Evolutionary conservation across 2,113 vertebrate species (phyloP).

Genomic region (Megatriorchis doriae): DNA sequence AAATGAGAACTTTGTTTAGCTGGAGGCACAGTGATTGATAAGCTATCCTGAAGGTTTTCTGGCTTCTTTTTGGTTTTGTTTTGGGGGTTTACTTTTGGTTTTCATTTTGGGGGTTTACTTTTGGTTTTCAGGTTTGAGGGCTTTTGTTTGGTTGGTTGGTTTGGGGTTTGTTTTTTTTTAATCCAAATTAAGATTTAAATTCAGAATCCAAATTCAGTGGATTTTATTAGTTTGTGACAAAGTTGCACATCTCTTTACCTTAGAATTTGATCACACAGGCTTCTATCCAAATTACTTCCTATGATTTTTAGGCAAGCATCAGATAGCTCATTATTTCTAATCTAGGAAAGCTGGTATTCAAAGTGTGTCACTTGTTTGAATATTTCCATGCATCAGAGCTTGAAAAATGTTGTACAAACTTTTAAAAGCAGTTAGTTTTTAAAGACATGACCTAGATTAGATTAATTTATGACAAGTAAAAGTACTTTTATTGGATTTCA

Average conservation of each 20-base stretch:
- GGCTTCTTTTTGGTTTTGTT: background rate
- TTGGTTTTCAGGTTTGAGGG: background rate
- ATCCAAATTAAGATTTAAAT: background rate
- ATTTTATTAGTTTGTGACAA: background rate
- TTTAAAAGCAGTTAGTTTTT: background rate
- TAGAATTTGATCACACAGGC: background rate
- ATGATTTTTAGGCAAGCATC: background rate
- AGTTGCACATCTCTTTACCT: background rate
- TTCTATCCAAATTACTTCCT: background rate
- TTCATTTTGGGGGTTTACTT: background rate
- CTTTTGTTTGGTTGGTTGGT: fast-evolving
- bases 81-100: background rate
- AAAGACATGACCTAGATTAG: background rate
- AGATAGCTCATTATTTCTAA: background rate
- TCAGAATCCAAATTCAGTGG: background rate
- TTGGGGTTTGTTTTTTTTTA: background rate
- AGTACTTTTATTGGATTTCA: background rate
- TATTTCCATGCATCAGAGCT: background rate
- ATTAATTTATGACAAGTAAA: background rate
- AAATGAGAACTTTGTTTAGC: background rate
- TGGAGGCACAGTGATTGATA: background rate
- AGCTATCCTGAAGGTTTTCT: background rate
- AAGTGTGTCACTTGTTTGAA: background rate
- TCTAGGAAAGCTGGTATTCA: background rate
- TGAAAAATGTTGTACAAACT: background rate